phyloP scores from a whole-genome alignment of 1,140 invertebrate genomes.

The Diploscapter pachys region DNA sequence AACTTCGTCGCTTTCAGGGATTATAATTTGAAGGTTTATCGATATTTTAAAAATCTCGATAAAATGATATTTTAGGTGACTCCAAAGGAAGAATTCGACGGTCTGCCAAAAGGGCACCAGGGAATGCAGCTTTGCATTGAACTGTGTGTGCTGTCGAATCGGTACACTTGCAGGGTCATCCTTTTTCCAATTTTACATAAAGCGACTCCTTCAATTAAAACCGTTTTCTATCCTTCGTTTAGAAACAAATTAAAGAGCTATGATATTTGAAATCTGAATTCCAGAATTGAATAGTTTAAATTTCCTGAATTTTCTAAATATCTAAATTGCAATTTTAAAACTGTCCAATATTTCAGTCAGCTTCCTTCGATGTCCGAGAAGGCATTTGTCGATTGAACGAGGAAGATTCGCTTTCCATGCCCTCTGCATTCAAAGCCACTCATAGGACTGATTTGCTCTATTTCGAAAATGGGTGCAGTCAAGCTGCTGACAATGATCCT shows the following conservation, averaged over 20 bases:
- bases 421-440: constrained; percentile 19
- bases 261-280: too few relatives aligned
- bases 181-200: constrained; percentile 8
- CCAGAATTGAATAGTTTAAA: too few relatives aligned
- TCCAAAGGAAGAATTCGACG: constrained; percentile 34
- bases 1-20: constrained; percentile 37
- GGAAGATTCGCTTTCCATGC: constrained; percentile 31
- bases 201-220: constrained; percentile 8
- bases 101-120: constrained; percentile 30
- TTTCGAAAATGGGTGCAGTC: constrained; percentile 36
- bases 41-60: too few relatives aligned
- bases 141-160: constrained; percentile 30
- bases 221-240: not conserved
- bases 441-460: constrained; percentile 25
- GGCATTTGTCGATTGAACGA: constrained; percentile 30
- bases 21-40: not conserved
- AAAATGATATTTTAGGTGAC: constrained; percentile 18
- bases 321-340: too few relatives aligned
- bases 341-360: constrained; percentile 22
- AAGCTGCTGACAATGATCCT: not conserved
- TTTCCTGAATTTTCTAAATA: too few relatives aligned
- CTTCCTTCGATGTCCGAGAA: constrained; percentile 27
- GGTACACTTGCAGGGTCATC: constrained; percentile 30
- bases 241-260: too few relatives aligned
- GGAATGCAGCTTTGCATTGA: constrained; percentile 38